Conservation (phyloP, 2,113 vertebrate species). For the Laterallus jamaicensis region DNA sequence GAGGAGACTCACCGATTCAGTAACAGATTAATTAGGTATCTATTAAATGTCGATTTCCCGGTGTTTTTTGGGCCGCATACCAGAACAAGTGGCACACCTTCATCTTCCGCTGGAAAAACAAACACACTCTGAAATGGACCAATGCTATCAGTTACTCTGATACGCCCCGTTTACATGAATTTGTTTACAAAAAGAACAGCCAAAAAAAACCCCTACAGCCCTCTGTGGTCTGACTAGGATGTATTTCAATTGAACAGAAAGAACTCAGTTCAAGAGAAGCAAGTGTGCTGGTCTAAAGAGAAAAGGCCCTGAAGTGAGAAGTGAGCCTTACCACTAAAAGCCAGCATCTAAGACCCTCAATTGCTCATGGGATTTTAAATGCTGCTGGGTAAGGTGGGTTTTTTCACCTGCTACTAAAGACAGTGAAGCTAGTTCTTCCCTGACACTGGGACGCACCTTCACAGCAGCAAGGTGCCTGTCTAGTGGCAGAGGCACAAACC, state of each 20-base stretch:
- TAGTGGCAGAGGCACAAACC: background rate
- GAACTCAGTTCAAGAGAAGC: background rate
- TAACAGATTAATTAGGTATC: conserved; percentile 89
- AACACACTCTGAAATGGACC: fast-evolving
- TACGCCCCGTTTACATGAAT: fast-evolving
- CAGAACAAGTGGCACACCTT: conserved; percentile 85
- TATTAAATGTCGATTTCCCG: conserved; percentile 92
- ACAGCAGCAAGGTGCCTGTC: too few species aligned
- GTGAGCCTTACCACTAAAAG: background rate
- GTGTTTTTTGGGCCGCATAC: conserved; percentile 88
- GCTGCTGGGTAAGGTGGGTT: fast-evolving
- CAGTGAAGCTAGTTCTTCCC: fast-evolving
- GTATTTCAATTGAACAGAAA: fast-evolving
- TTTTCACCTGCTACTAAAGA: too few species aligned
- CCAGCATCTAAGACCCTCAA: fast-evolving
- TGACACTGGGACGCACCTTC: background rate
- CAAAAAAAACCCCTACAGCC: too few species aligned
- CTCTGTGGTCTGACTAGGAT: too few species aligned
- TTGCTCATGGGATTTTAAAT: fast-evolving
- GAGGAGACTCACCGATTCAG: conserved; percentile 84
- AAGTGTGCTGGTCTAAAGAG: background rate
- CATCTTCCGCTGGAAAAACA: conserved; percentile 80
- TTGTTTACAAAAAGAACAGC: too few species aligned
- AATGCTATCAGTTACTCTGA: background rate
- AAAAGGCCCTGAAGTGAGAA: background rate